A percentile compares a stretch with the other conserved stretches of the same genome.
These are phyloP conservation scores for Habrosyne pyritoides DNA, from an alignment of 2,888 invertebrate genomes.

Conservation along the genomic window DNA sequence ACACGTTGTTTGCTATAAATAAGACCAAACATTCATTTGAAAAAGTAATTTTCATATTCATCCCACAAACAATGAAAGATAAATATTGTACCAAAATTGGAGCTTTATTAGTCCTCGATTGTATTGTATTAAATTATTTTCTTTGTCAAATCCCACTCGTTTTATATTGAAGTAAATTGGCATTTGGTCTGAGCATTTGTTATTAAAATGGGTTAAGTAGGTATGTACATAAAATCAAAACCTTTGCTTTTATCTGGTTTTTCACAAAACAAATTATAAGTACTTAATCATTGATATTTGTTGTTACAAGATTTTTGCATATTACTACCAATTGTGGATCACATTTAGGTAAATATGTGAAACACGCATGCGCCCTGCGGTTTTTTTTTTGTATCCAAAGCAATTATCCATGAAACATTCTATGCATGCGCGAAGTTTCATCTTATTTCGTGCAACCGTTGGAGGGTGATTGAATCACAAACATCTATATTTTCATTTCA, in stretches of 20 bases:
- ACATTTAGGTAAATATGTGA: too few relatives aligned
- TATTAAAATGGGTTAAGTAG: background rate
- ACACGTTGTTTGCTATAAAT: background rate
- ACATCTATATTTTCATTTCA: too few relatives aligned
- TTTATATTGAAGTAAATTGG: background rate
- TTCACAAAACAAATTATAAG: too few relatives aligned
- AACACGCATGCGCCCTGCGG: too few relatives aligned
- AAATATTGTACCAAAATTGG: background rate
- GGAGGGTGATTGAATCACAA: too few relatives aligned
- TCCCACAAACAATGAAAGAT: background rate
- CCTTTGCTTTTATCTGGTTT: background rate
- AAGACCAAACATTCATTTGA: background rate
- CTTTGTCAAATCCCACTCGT: background rate
- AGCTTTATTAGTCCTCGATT: conserved; percentile 2
- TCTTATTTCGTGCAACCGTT: too few relatives aligned
- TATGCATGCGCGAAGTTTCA: too few relatives aligned
- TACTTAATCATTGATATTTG: too few relatives aligned
- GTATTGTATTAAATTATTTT: conserved; percentile 2
- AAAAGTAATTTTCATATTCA: background rate
- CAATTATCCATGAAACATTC: too few relatives aligned
- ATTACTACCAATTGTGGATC: too few relatives aligned
- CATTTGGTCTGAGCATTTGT: background rate
- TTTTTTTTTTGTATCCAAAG: too few relatives aligned
- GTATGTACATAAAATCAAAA: background rate
- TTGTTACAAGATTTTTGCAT: too few relatives aligned